Percentiles rank a stretch among this genome's conserved stretches.
Evolutionary conservation across 2,888 invertebrate species (phyloP).

Genomic region (Carterocephalus palaemon): DNA sequence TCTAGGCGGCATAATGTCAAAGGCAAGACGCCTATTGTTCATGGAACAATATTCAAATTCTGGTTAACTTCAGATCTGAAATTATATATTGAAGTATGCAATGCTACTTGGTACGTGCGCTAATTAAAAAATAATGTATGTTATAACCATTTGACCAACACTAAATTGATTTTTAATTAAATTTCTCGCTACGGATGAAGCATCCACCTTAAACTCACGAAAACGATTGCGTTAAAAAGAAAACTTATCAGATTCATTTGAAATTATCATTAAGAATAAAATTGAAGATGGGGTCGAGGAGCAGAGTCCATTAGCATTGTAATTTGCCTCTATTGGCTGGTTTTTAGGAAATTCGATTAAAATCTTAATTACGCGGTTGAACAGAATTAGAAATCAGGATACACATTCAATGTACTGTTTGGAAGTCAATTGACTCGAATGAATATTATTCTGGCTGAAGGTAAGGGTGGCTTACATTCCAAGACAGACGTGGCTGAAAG

Average conservation of each 20-base stretch:
- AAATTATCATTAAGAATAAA: constrained; percentile 45
- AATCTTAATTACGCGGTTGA: constrained; percentile 42
- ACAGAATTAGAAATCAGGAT: constrained; percentile 38
- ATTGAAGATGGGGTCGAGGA: constrained; percentile 39
- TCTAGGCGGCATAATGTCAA: too few species aligned
- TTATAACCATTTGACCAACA: too few species aligned
- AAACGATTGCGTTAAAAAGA: constrained; percentile 14
- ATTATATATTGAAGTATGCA: too few species aligned
- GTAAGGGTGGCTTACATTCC: not conserved
- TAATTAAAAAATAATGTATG: too few species aligned
- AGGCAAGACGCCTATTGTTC: too few species aligned
- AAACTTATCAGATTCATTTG: constrained; percentile 33
- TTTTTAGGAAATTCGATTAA: constrained; percentile 51
- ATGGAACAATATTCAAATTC: too few species aligned
- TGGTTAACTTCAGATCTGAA: too few species aligned
- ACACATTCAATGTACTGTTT: constrained; percentile 15
- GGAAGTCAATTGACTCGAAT: constrained; percentile 4
- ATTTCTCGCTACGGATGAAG: too few species aligned
- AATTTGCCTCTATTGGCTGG: constrained; percentile 49
- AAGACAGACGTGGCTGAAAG: not conserved
- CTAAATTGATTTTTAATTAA: constrained; percentile 13
- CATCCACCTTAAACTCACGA: constrained; percentile 8
- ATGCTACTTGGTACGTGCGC: too few species aligned
- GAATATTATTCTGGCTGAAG: constrained; percentile 9
- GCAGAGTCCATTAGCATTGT: constrained; percentile 55